Base-by-base conservation (phyloP, 2,113 vertebrate species). In the Phylloscopus trochiloides region DNA sequence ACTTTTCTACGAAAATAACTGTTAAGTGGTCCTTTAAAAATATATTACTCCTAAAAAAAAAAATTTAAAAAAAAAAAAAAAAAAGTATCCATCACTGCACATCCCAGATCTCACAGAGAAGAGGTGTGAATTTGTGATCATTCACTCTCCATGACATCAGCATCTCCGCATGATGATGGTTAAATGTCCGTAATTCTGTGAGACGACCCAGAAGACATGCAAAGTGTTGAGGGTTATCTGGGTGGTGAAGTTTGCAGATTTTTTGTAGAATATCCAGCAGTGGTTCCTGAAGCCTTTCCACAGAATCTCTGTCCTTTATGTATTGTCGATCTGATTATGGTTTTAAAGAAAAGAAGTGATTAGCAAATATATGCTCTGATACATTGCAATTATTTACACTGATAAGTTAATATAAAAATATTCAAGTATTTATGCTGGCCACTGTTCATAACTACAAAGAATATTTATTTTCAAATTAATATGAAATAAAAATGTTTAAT, bases 101-200 rank as follows among this genome's bases (percentile, higher is more conserved):
- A 25, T 99, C 99, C 99, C 99, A 99, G 98, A 99, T 99, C 97
- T 99, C 99, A 88, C 99, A 99, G 91, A 99, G 99, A 45, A 99
- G 98, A 0, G 99, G 99, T 36, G 99, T 99, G 91, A 99, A 99
- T 96, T 99, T 99, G 96, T 99, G 99, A 89, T 99, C 98, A 3
- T 98, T 99, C 70, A 98, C 98, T 71, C 98, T 98, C 99, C 99
- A 99, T 4, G 99, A 99, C 90, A 99, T 98, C 88, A 99, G 97
- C 99, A 99, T 99, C 96, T 99, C 99, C 0, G 99, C 98, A 0
- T 99, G 99, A 95, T 99, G 98, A 52, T 99, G 99, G 96, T 98
- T 99, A 96, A 99, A 99, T 10, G 99, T 99, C 79, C 99, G 97
- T 93, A 99, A 96, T 93, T 99, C 99, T 0, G 99, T 99, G 47